phyloP scores from a whole-genome alignment of 2,113 vertebrate genomes.

The Pimephales promelas region DNA sequence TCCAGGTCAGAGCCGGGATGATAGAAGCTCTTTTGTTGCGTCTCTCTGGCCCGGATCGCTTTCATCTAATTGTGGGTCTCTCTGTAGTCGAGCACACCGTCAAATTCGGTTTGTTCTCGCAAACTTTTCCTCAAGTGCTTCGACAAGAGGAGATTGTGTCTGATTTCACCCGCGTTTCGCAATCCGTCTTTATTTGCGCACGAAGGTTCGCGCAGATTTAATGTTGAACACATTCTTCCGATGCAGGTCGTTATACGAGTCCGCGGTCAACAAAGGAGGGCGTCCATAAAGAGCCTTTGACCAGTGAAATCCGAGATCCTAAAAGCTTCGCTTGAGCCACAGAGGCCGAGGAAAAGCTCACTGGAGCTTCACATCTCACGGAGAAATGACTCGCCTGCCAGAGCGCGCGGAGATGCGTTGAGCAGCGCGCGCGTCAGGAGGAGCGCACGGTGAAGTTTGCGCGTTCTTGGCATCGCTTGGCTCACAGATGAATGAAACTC shows the following conservation, averaged over 20 bases:
- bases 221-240: not conserved
- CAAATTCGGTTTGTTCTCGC: not conserved
- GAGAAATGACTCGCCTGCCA: not conserved
- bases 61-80: slow-evolving; percentile 52
- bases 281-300: slow-evolving; percentile 63
- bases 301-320: slow-evolving; percentile 63
- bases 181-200: not conserved
- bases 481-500: slow-evolving; percentile 66
- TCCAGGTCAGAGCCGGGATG: slow-evolving; percentile 27
- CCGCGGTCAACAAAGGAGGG: slow-evolving; percentile 42
- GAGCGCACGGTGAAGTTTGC: not conserved
- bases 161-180: not conserved
- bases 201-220: not conserved
- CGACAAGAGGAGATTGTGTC: not conserved
- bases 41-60: slow-evolving; percentile 44
- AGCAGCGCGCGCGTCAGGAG: not conserved
- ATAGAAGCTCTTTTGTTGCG: slow-evolving; percentile 57
- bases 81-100: slow-evolving; percentile 43
- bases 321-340: not conserved
- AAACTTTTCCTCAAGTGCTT: not conserved
- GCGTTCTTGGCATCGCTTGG: slow-evolving; percentile 65
- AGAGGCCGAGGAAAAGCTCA: slow-evolving; percentile 24
- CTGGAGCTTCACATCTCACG: slow-evolving; percentile 35
- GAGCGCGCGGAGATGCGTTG: not conserved
- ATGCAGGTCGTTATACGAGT: slow-evolving; percentile 13